These are phyloP conservation scores for Eristalinus aeneus DNA, from an alignment of 2,888 invertebrate species.

Conservation along the genomic window DNA sequence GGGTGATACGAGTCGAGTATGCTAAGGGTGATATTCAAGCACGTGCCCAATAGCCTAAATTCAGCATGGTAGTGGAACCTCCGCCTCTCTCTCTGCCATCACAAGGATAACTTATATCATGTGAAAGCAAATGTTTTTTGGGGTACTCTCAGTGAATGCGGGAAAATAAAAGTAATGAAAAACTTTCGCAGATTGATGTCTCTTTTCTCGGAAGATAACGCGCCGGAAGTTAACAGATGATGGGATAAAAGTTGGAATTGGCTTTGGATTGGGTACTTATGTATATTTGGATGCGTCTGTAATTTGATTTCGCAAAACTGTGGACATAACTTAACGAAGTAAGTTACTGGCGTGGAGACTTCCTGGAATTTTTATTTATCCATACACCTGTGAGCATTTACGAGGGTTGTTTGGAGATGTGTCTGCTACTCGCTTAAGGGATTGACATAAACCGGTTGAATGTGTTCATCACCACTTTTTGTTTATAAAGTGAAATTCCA, in stretches of 20 bases:
- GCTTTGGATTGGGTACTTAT: constrained; percentile 29
- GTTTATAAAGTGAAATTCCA: too few relatives aligned
- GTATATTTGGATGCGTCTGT: neutral
- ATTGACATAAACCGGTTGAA: too few relatives aligned
- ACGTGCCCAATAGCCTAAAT: constrained; percentile 50
- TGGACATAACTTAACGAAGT: neutral
- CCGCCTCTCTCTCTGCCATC: too few relatives aligned
- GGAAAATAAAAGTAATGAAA: constrained; percentile 22
- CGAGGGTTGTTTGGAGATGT: too few relatives aligned
- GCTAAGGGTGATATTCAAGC: constrained; percentile 43
- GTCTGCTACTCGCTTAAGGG: too few relatives aligned
- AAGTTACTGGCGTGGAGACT: neutral
- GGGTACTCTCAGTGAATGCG: constrained; percentile 36
- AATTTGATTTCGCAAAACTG: neutral
- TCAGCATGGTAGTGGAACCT: neutral
- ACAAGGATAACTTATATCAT: constrained; percentile 42
- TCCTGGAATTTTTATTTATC: too few relatives aligned
- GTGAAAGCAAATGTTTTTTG: constrained; percentile 34
- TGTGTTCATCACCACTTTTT: too few relatives aligned
- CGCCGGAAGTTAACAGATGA: constrained; percentile 42
- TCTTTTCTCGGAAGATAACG: constrained; percentile 2
- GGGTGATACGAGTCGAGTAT: neutral
- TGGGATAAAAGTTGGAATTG: constrained; percentile 33
- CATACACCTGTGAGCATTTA: too few relatives aligned
- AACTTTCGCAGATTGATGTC: constrained; percentile 47